Evolutionary conservation across 2,888 invertebrate species (phyloP), one percentile per base, ranked within the genome.

Genomic region (Drosophila incognita): DNA sequence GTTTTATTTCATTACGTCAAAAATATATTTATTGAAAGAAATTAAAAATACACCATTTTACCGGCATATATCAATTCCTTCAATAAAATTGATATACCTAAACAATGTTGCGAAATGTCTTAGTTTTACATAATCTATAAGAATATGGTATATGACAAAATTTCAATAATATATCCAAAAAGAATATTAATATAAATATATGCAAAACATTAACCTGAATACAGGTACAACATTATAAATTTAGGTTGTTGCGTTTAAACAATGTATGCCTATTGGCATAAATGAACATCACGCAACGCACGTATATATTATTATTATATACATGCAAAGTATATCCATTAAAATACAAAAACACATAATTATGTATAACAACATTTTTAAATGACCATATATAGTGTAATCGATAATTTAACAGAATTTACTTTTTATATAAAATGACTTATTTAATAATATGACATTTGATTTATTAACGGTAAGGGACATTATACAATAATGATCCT

Each of bases 41-140:
- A n/a, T n/a, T n/a, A n/a, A n/a, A n/a, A n/a, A n/a, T n/a, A n/a
- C n/a, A n/a, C n/a, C n/a, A n/a, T n/a, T n/a, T n/a, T n/a, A n/a
- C n/a, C n/a, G n/a, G n/a, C n/a, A n/a, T n/a, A n/a, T n/a, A n/a
- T n/a, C n/a, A n/a, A n/a, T n/a, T n/a, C n/a, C n/a, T n/a, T n/a
- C n/a, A n/a, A n/a, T n/a, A n/a, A n/a, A n/a, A n/a, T n/a, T n/a
- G n/a, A n/a, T n/a, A n/a, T n/a, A n/a, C n/a, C n/a, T n/a, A n/a
- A n/a, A n/a, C n/a, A 64, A 65, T 67, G 67, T 33, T 73, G 61
- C 59, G 69, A 66, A 66, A 69, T 66, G 66, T 59, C 66, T 69
- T 66, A 63, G 62, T 63, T 35, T 63, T 48, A 65, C 49, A 61
- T 33, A 67, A 60, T 52, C 36, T 51, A 40, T 68, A 31, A 51